A percentile compares a stretch with the other conserved stretches of the same genome.
These are phyloP conservation scores for Meteorus cinctellus DNA, from an alignment of 2,888 invertebrate species.

Conservation along the genomic window DNA sequence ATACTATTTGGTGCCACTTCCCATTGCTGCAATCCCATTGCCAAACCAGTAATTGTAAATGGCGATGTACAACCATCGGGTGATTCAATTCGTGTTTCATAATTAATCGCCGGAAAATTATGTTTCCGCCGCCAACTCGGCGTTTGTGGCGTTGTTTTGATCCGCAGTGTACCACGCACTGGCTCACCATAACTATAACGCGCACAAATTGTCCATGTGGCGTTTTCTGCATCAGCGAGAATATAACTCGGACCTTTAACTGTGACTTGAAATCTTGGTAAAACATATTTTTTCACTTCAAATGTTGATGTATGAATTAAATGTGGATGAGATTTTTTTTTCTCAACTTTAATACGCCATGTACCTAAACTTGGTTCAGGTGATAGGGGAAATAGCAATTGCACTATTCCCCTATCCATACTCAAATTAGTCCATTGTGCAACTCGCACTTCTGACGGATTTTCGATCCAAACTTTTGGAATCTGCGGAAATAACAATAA, in stretches of 20 bases:
- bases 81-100: slow-evolving; percentile 56
- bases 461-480: slow-evolving; percentile 80
- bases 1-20: slow-evolving; percentile 68
- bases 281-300: slow-evolving; percentile 76
- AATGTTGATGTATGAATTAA: slow-evolving; percentile 71
- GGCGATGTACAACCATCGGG: slow-evolving; percentile 68
- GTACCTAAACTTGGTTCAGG: slow-evolving; percentile 73
- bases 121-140: slow-evolving; percentile 67
- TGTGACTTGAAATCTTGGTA: slow-evolving; percentile 78
- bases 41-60: slow-evolving; percentile 67
- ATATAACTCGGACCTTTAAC: slow-evolving; percentile 75
- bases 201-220: slow-evolving; percentile 76
- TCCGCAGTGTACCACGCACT: slow-evolving; percentile 76
- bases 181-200: slow-evolving; percentile 79
- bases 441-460: slow-evolving; percentile 79
- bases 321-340: slow-evolving; percentile 63
- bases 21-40: slow-evolving; percentile 67
- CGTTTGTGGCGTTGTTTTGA: slow-evolving; percentile 70
- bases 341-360: slow-evolving; percentile 75
- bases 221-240: slow-evolving; percentile 72
- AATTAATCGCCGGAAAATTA: slow-evolving; percentile 67
- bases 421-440: slow-evolving; percentile 79
- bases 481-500: slow-evolving; percentile 72
- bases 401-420: slow-evolving; percentile 78
- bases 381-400: slow-evolving; percentile 75